Conservation (phyloP, 2,797 vertebrate genomes). For the Jordanella pulchra region DNA sequence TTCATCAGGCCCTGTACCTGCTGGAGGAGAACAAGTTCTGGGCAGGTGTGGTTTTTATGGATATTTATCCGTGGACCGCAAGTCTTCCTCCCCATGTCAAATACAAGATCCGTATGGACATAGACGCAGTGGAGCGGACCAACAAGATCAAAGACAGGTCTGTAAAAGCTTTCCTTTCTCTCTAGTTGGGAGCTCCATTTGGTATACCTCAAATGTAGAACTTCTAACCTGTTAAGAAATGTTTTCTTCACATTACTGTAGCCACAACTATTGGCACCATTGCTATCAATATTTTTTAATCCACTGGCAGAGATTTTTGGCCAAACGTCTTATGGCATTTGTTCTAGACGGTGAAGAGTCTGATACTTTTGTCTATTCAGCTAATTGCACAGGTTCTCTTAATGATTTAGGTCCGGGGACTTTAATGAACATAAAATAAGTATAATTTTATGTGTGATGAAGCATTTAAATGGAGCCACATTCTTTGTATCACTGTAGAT, state of each 20-base stretch:
- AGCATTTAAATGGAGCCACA: no score
- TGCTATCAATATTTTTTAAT: no score
- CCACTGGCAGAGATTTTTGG: no score
- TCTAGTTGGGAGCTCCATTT: background rate
- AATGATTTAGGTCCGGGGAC: no score
- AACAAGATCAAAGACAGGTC: constrained; percentile 97
- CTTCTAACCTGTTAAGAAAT: background rate
- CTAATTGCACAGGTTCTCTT: no score
- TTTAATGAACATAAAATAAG: no score
- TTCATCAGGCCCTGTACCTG: constrained; percentile 83
- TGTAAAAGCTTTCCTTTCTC: constrained; percentile 34
- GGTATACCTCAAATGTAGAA: background rate
- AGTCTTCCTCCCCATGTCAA: constrained; percentile 85
- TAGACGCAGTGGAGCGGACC: constrained; percentile 92
- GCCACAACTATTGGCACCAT: no score
- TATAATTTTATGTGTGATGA: no score
- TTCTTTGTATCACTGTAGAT: no score
- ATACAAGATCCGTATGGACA: constrained; percentile 97
- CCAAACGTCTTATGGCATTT: no score
- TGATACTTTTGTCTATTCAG: background rate
- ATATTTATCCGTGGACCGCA: constrained; percentile 82
- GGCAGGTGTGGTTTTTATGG: constrained; percentile 89
- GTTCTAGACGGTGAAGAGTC: background rate
- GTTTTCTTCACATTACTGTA: background rate
- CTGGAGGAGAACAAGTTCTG: constrained; percentile 92